Evolutionary conservation across 2,888 invertebrate genomes (phyloP).

Genomic region (Drosophila maculinotata): DNA sequence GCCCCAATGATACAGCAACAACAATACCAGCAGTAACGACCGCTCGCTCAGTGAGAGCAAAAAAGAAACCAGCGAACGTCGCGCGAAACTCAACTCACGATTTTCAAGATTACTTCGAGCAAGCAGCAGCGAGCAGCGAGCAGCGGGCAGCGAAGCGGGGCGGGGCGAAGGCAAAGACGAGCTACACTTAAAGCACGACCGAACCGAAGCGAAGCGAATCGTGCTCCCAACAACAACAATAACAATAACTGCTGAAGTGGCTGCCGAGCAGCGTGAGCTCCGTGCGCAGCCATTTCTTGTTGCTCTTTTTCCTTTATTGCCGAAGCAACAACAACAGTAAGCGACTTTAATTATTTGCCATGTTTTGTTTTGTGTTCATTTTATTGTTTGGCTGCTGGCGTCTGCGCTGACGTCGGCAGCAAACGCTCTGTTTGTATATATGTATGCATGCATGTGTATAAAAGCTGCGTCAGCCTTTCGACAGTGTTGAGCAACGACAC

Average conservation of each 20-base stretch:
- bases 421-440: conserved; percentile 6
- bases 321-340: conserved; percentile 21
- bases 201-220: conserved; percentile 63
- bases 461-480: conserved; percentile 49
- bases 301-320: conserved; percentile 58
- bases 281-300: conserved; percentile 54
- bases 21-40: conserved; percentile 7
- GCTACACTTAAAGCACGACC: conserved; percentile 71
- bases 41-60: conserved; percentile 38
- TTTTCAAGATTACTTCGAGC: conserved; percentile 73
- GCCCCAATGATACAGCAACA: conserved; percentile 37
- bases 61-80: conserved; percentile 49
- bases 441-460: too few species aligned
- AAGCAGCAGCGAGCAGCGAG: conserved; percentile 24
- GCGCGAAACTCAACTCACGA: conserved; percentile 74
- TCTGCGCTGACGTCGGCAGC: conserved; percentile 16
- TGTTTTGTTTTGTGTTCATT: conserved; percentile 28
- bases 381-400: conserved; percentile 34
- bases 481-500: conserved; percentile 48
- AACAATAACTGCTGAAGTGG: conserved; percentile 31
- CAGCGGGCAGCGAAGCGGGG: conserved; percentile 24
- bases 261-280: conserved; percentile 66
- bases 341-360: conserved; percentile 35
- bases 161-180: conserved; percentile 34
- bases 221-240: conserved; percentile 29